Evolutionary conservation across 2,888 invertebrate species (phyloP), one percentile per base, ranked within the genome.

Genomic region (Ophion obscuratus): DNA sequence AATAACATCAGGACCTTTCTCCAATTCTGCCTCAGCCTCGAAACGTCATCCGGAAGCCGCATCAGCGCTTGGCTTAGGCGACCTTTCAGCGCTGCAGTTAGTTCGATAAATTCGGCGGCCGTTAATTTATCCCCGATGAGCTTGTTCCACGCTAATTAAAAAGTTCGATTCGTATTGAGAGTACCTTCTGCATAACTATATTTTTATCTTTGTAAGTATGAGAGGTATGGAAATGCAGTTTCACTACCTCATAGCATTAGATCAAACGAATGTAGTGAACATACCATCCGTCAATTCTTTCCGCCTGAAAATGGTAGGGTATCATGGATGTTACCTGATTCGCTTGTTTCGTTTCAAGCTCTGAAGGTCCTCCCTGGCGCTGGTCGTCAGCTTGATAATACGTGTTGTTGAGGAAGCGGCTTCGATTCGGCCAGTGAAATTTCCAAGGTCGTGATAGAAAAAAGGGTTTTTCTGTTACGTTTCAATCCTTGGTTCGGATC

Each of bases 51-150:
- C 1, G 73, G 59, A 36, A 73, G 31, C 17, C 59, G 59, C 59
- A 73, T 57, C n/a, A 73, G 17, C 20, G 36, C 9, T 59, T 73
- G 59, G 20, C n/a, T 31, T 0, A 73, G 10, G 59, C 57, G 73
- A n/a, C 73, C 73, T 73, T 73, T 73, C n/a, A 73, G 59, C 59
- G n/a, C 36, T 36, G 73, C 73, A 3, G 73, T 20, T 14, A 59
- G n/a, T 17, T 73, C 73, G 20, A 73, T 20, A n/a, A 73, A 73
- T 59, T 73, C 59, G n/a, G 36, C 59, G 1, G n/a, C 73, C 10
- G 73, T 73, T 10, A 73, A 36, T 36, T 31, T 57, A 0, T 27
- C 17, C n/a, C 2, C 5, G 17, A 14, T 17, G 2, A 73, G 73
- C 20, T 59, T 57, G 57, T 73, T 59, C 73, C 61, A 74, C 10